These are phyloP conservation scores for Antitype chi DNA, from an alignment of 2,888 invertebrate species.

Conservation along the genomic window DNA sequence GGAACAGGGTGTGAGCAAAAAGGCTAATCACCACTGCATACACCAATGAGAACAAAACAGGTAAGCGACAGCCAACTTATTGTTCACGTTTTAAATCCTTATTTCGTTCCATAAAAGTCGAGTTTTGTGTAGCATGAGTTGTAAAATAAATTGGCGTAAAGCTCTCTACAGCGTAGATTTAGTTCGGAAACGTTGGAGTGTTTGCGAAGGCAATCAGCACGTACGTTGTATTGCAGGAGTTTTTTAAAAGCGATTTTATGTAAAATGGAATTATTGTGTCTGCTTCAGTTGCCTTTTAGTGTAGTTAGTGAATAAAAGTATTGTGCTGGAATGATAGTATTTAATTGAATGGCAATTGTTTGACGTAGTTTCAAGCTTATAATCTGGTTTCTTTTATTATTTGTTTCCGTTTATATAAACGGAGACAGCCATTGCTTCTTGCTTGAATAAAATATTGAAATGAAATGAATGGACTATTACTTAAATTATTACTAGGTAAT, in stretches of 20 bases:
- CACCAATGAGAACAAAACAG: slow-evolving; percentile 69
- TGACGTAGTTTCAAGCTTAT: slow-evolving; percentile 1
- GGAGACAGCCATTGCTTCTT: not conserved
- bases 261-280: slow-evolving; percentile 62
- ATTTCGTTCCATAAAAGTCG: not conserved
- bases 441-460: not conserved
- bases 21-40: slow-evolving; percentile 70
- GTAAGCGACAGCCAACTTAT: slow-evolving; percentile 43
- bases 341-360: slow-evolving; percentile 43
- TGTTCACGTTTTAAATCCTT: slow-evolving; percentile 36
- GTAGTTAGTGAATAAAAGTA: slow-evolving; percentile 44
- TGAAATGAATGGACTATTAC: too few species aligned
- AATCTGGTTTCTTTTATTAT: slow-evolving; percentile 6
- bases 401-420: not conserved
- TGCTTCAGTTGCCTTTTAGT: slow-evolving; percentile 49
- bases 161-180: slow-evolving; percentile 63
- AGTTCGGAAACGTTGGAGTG: slow-evolving; percentile 69
- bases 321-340: slow-evolving; percentile 41
- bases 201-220: slow-evolving; percentile 73
- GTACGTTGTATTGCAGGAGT: slow-evolving; percentile 58
- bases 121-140: slow-evolving; percentile 27
- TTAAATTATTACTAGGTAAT: too few species aligned
- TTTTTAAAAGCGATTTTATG: slow-evolving; percentile 61
- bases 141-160: slow-evolving; percentile 53
- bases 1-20: slow-evolving; percentile 67